phyloP scores from a whole-genome alignment of 2,888 invertebrate genomes.

The Nemotelus pantherinus region DNA sequence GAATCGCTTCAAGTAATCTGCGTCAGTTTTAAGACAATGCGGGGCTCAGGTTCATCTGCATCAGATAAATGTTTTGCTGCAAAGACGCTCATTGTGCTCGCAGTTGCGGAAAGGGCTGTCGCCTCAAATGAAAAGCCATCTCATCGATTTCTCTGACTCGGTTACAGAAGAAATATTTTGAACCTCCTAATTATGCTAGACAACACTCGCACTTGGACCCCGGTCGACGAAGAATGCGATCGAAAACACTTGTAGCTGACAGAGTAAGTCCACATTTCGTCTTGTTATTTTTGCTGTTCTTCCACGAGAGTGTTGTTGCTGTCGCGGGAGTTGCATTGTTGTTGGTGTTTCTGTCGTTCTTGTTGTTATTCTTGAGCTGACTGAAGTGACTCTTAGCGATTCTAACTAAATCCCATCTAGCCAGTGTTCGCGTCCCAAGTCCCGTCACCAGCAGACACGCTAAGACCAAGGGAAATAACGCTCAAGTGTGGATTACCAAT shows the following conservation, averaged over 20 bases:
- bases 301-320: conserved; percentile 15
- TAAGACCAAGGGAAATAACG: conserved; percentile 35
- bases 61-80: conserved; percentile 23
- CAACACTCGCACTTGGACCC: conserved; percentile 23
- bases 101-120: not conserved
- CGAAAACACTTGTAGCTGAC: conserved; percentile 43
- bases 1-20: conserved; percentile 10
- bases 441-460: conserved; percentile 22
- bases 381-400: conserved; percentile 42
- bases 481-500: conserved; percentile 45
- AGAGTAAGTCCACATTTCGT: conserved; percentile 20
- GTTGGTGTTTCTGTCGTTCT: conserved; percentile 35
- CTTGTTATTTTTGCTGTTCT: conserved; percentile 10
- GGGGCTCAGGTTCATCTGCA: conserved; percentile 28
- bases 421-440: not conserved
- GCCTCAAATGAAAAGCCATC: not conserved
- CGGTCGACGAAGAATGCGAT: conserved; percentile 21
- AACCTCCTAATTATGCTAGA: not conserved
- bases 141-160: not conserved
- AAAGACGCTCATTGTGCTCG: not conserved
- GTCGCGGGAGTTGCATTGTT: not conserved
- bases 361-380: conserved; percentile 41
- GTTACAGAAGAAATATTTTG: not conserved
- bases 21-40: conserved; percentile 30
- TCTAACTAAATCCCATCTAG: conserved; percentile 42